These are phyloP conservation scores for Ceraclea dissimilis DNA, from an alignment of 2,888 invertebrate species.

Conservation along the genomic window DNA sequence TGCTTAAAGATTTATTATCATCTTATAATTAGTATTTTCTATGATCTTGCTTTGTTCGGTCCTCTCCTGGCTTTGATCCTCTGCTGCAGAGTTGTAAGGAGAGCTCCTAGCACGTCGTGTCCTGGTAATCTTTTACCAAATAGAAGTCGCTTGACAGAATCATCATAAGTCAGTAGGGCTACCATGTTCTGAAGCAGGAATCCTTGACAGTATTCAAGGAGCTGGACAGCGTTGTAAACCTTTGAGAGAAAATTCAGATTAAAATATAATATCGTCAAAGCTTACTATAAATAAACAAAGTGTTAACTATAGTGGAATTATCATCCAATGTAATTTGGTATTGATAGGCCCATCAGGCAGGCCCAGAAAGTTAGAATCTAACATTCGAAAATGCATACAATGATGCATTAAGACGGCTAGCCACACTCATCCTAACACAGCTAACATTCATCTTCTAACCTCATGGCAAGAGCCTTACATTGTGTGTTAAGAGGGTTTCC, in stretches of 20 bases:
- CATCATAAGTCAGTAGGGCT: slow-evolving; percentile 85
- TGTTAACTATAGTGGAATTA: neutral
- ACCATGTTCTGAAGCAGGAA: slow-evolving; percentile 89
- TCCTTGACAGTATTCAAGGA: slow-evolving; percentile 85
- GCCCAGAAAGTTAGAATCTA: no score
- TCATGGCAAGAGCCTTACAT: no score
- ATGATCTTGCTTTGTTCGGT: slow-evolving; percentile 23
- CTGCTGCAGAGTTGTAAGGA: slow-evolving; percentile 72
- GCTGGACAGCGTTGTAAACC: slow-evolving; percentile 81
- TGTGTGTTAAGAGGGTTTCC: no score
- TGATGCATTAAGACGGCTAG: no score
- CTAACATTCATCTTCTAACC: no score
- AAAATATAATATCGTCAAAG: no score
- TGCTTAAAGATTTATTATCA: no score
- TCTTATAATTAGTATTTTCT: no score
- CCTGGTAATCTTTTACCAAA: slow-evolving; percentile 86
- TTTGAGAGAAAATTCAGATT: slow-evolving; percentile 34
- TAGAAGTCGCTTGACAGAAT: slow-evolving; percentile 78
- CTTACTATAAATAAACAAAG: slow-evolving; percentile 6
- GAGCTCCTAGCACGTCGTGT: slow-evolving; percentile 79
- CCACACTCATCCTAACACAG: no score
- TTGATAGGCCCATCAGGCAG: no score
- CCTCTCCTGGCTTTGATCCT: slow-evolving; percentile 60
- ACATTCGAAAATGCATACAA: no score
- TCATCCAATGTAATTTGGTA: neutral